These are phyloP conservation scores for Amiota communis DNA, from an alignment of 2,888 invertebrate species.

Conservation along the genomic window DNA sequence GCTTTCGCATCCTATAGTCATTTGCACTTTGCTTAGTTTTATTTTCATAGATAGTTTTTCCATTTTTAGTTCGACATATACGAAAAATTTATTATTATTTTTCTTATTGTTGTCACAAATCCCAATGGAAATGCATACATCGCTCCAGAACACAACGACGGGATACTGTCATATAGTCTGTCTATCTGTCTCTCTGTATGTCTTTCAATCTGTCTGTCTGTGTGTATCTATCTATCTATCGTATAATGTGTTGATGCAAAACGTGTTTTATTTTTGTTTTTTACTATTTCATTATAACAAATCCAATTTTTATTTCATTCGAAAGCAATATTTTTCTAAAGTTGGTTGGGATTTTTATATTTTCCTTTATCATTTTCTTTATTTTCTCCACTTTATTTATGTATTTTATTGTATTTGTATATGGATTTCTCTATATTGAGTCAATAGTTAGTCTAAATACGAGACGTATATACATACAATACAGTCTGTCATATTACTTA, in stretches of 20 bases:
- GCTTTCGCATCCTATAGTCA: neutral
- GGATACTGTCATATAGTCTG: too few species aligned
- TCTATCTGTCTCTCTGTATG: too few species aligned
- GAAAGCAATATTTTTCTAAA: slow-evolving; percentile 31
- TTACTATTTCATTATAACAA: slow-evolving; percentile 5
- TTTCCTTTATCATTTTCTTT: neutral
- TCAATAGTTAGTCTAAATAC: neutral
- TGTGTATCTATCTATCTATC: neutral
- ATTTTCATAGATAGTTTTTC: slow-evolving; percentile 18
- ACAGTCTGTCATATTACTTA: too few species aligned
- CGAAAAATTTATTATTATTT: neutral
- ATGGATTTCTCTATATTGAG: slow-evolving; percentile 3
- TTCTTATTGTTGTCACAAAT: slow-evolving; percentile 45
- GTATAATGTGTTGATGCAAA: slow-evolving; percentile 51
- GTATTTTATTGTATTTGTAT: neutral
- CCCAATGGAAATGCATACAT: slow-evolving; percentile 1
- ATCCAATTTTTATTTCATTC: slow-evolving; percentile 28
- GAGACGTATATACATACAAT: too few species aligned
- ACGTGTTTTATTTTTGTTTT: slow-evolving; percentile 36
- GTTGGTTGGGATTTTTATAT: neutral
- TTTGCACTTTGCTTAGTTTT: slow-evolving; percentile 10
- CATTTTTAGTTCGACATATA: slow-evolving; percentile 1
- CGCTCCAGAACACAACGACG: too few species aligned
- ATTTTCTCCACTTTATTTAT: neutral
- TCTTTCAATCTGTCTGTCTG: too few species aligned